Conservation (phyloP, 2,797 vertebrate species). For the Nothura maculosa region DNA sequence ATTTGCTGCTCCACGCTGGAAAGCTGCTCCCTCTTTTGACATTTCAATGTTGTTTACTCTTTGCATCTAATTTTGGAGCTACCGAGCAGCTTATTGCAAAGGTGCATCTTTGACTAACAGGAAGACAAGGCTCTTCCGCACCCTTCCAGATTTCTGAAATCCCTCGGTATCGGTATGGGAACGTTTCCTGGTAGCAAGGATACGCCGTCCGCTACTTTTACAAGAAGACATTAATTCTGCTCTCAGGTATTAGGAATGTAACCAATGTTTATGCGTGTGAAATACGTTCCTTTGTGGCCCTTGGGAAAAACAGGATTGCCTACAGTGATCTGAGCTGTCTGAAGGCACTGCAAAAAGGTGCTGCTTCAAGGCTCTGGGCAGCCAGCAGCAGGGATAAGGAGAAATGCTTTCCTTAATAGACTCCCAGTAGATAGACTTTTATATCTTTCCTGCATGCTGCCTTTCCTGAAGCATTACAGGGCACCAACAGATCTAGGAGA, state of each 20-base stretch:
- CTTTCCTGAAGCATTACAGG: not conserved
- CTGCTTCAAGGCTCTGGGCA: not conserved
- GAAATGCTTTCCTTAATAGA: not conserved
- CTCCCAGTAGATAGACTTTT: not conserved
- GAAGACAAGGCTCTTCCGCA: not conserved
- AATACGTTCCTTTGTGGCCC: not conserved
- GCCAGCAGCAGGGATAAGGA: not conserved
- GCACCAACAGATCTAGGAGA: not conserved
- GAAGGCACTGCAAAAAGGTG: not conserved
- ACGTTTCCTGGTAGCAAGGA: not conserved
- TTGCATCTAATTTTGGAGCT: constrained; percentile 15
- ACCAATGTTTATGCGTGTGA: not conserved
- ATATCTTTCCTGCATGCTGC: fast-evolving
- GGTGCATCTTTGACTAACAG: not conserved
- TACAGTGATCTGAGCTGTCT: not conserved
- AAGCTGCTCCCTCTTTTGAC: constrained; percentile 18
- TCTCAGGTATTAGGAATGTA: not conserved
- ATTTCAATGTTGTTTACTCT: constrained; percentile 25
- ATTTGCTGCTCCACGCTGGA: constrained; percentile 11
- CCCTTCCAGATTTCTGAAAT: not conserved
- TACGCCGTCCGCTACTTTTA: not conserved
- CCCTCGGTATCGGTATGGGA: not conserved
- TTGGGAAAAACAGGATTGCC: not conserved
- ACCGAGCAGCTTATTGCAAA: not conserved
- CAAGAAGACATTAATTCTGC: not conserved